Evolutionary conservation across 2,113 vertebrate species (phyloP), one percentile per base, ranked within the genome.

Genomic region (Picathartes gymnocephalus): DNA sequence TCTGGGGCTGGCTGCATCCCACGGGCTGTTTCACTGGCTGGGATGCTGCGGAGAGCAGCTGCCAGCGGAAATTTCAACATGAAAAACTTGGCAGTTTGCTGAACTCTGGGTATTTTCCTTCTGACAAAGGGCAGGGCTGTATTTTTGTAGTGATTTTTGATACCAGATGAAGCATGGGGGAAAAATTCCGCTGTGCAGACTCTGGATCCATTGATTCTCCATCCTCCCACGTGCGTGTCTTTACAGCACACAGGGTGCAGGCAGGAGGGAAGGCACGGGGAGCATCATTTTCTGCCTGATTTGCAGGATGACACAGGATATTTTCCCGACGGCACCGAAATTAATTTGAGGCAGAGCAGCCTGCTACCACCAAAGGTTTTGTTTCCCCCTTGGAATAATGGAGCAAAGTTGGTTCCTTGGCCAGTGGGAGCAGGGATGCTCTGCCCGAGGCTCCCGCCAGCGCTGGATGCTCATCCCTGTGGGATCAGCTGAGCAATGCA

Each of bases 231-330:
- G 20, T 35, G 37, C 2, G 4, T 53, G 25, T 17, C 54, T 35
- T 8, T 14, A 4, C 35, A 13, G 73, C 0, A 2, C 33, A 1
- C 62, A 7, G 70, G 45, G 23, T 3, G 58, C 60, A 17, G 78
- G 62, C 37, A 1, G 22, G 31, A 73, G 81, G 44, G 61, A 11
- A 37, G 30, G 87, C 51, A 0, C 0, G 16, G 44, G 56, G 19
- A 90, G 61, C 82, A 8, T 7, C n/a, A 42, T 39, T 53, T 78
- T 78, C 73, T 91, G 51, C 45, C 57, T 50, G 84, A 31, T 35
- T 39, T 15, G 15, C 28, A 14, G 82, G 39, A 21, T 44, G 48
- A 53, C 33, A 37, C 1, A 2, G 31, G 73, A 28, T 50, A 39
- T 82, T 86, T 78, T 73, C 28, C 65, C 4, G 0, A 25, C 0